phyloP scores from a whole-genome alignment of 2,113 vertebrate species.

The Raja brachyura region DNA sequence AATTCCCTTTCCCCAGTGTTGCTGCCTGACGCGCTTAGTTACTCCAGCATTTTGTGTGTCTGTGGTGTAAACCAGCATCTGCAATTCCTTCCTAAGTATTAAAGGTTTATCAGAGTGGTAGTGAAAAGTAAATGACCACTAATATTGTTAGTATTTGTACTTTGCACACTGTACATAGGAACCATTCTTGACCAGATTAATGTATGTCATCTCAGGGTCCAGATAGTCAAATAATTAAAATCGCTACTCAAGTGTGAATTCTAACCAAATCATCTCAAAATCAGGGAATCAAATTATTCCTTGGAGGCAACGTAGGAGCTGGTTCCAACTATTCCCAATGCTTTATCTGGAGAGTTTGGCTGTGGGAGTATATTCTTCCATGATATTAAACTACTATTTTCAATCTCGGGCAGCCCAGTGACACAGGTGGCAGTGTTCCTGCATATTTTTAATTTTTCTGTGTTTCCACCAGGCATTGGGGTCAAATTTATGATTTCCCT shows the following conservation, averaged over 20 bases:
- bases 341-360: conserved; percentile 61
- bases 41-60: too few relatives aligned
- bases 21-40: too few relatives aligned
- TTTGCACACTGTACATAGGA: neutral
- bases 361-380: neutral
- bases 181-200: neutral
- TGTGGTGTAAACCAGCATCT: too few relatives aligned
- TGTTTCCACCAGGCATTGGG: neutral
- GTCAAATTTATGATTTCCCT: neutral
- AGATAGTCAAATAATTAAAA: neutral
- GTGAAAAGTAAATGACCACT: neutral
- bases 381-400: neutral
- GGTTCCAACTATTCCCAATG: conserved; percentile 66
- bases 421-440: too few relatives aligned
- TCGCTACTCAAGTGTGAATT: neutral
- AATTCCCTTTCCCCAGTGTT: too few relatives aligned
- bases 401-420: neutral
- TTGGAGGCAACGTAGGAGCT: conserved; percentile 56
- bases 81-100: too few relatives aligned
- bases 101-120: neutral
- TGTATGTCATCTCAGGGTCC: neutral
- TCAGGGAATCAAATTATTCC: neutral
- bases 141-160: neutral
- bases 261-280: neutral
- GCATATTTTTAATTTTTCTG: neutral